Conservation (phyloP, 2,797 vertebrate genomes). For the Telmatherina bonti region DNA sequence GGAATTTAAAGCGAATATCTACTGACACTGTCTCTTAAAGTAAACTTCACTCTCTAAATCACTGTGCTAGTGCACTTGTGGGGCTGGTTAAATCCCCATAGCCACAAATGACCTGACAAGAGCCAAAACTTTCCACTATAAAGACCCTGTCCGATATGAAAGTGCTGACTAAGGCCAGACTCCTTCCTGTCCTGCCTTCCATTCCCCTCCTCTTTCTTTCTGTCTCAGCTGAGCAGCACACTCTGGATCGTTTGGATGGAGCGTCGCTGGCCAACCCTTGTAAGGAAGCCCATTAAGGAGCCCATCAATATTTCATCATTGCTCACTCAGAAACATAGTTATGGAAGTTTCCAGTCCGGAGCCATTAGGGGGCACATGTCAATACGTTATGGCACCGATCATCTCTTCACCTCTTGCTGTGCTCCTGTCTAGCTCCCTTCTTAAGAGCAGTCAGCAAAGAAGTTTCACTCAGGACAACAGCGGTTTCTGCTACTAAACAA, state of each 20-base stretch:
- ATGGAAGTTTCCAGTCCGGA: conserved; percentile 79
- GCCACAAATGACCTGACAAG: conserved; percentile 43
- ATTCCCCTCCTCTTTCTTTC: conserved; percentile 41
- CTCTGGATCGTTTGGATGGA: conserved; percentile 59
- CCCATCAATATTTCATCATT: conserved; percentile 87
- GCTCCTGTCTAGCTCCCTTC: conserved; percentile 50
- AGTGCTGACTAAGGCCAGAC: conserved; percentile 74
- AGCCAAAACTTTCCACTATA: conserved; percentile 60
- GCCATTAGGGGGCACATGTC: conserved; percentile 83
- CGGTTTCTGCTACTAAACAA: conserved; percentile 80
- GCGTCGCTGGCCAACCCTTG: conserved; percentile 64
- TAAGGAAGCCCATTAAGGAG: conserved; percentile 83
- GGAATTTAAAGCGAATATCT: conserved; percentile 30
- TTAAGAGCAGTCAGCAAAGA: conserved; percentile 71
- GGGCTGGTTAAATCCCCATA: conserved; percentile 41
- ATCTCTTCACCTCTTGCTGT: conserved; percentile 41
- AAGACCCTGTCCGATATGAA: conserved; percentile 46
- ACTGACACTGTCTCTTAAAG: conserved; percentile 29
- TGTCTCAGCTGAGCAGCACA: conserved; percentile 42
- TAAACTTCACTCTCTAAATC: conserved; percentile 53
- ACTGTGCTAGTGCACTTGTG: conserved; percentile 25
- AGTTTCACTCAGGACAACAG: conserved; percentile 72
- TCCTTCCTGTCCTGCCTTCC: conserved; percentile 58
- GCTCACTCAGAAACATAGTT: conserved; percentile 82
- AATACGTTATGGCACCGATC: conserved; percentile 76